Conservation (phyloP, 2,113 vertebrate species). For the Arizona elegans region DNA sequence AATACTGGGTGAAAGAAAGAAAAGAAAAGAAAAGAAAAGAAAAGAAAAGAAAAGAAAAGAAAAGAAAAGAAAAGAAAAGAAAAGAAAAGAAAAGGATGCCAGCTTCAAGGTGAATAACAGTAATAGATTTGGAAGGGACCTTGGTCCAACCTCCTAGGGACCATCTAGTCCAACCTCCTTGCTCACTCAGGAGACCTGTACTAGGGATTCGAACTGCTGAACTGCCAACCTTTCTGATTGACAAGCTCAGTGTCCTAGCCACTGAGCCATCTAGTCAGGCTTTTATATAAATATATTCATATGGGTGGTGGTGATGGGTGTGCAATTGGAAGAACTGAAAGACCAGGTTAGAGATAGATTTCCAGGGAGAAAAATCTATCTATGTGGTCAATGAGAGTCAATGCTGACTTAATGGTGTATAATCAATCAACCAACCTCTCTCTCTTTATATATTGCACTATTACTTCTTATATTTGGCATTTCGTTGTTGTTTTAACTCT, state of each 20-base stretch:
- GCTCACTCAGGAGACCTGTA: too few relatives aligned
- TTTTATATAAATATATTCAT: neutral
- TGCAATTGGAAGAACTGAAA: neutral
- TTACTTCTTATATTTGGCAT: neutral
- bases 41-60: neutral
- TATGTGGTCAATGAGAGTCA: neutral
- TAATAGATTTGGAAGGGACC: too few relatives aligned
- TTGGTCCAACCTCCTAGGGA: too few relatives aligned
- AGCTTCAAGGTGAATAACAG: neutral
- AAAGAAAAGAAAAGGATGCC: neutral
- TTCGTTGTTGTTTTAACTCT: neutral
- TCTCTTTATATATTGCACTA: neutral
- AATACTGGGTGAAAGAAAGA: neutral
- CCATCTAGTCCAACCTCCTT: too few relatives aligned
- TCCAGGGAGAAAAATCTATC: too few relatives aligned
- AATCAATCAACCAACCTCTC: neutral
- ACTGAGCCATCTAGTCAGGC: too few relatives aligned
- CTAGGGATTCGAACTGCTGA: too few relatives aligned
- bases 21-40: neutral
- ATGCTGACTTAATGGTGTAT: neutral
- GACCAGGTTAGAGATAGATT: too few relatives aligned
- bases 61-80: neutral
- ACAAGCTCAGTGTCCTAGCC: too few relatives aligned
- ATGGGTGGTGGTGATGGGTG: neutral
- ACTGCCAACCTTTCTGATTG: too few relatives aligned